Evolutionary conservation across 2,113 vertebrate species (phyloP).

Genomic region (Enhydra lutris): DNA sequence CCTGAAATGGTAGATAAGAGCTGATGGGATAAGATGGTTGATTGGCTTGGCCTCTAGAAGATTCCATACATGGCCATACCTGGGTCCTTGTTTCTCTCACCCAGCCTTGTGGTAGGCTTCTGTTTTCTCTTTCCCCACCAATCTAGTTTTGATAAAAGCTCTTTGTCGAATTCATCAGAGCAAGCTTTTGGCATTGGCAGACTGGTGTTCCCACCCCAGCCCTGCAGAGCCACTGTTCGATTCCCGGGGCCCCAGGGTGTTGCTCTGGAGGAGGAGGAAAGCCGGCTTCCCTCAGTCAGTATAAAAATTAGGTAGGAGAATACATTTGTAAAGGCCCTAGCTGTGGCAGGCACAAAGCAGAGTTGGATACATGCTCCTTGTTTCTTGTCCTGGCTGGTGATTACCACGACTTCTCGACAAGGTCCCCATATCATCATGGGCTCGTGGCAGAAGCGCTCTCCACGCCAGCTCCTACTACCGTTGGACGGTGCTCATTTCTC

Average conservation of each 20-base stretch:
- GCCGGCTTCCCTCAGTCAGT: rapidly evolving
- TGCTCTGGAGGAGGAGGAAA: background rate
- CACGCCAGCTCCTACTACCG: background rate
- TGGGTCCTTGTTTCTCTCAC: background rate
- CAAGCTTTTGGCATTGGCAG: background rate
- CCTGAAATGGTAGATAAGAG: background rate
- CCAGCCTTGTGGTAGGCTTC: background rate
- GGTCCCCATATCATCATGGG: background rate
- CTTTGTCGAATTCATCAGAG: background rate
- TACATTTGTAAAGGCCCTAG: background rate
- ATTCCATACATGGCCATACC: rapidly evolving
- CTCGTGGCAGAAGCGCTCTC: background rate
- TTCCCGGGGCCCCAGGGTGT: background rate
- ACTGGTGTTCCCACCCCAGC: background rate
- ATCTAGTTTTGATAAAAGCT: no score
- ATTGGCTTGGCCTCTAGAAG: background rate
- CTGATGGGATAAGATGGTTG: background rate
- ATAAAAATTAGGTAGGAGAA: no score
- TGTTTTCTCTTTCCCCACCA: background rate
- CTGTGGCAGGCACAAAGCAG: no score
- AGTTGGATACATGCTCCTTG: background rate
- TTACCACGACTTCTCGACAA: background rate
- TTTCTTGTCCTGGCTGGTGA: background rate
- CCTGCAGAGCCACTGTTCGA: background rate
- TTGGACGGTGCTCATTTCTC: slow-evolving; percentile 3